These are phyloP conservation scores for Noctuana brunneofusca DNA, from an alignment of 2,888 invertebrate genomes.

Conservation along the genomic window DNA sequence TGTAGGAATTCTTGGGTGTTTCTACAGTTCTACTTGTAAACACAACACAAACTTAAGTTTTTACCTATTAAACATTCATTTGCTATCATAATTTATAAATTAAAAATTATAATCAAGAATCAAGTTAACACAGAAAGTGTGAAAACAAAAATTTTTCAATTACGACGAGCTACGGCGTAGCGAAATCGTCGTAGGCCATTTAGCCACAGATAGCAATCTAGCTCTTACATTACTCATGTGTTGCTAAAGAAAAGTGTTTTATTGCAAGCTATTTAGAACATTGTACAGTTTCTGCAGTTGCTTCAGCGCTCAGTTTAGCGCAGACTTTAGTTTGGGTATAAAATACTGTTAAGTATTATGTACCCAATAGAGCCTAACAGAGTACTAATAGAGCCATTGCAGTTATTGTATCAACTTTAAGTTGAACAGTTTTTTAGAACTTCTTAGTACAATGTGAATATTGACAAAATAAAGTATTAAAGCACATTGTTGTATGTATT, in stretches of 20 bases:
- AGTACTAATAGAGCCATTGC: background rate
- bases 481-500: background rate
- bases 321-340: background rate
- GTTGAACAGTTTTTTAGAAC: background rate
- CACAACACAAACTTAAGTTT: no score
- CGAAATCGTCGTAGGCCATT: constrained; percentile 18
- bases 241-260: constrained; percentile 20
- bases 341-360: no score
- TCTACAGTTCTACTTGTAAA: no score
- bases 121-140: background rate
- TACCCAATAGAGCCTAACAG: no score
- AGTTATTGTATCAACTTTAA: background rate
- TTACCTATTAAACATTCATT: no score
- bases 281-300: constrained; percentile 3
- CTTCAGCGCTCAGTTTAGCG: background rate
- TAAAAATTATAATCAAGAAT: background rate
- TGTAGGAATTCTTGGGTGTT: no score
- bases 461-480: background rate
- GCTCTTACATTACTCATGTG: constrained; percentile 17
- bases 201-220: constrained; percentile 18
- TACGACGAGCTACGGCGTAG: constrained; percentile 21
- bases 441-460: no score
- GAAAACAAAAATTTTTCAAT: background rate
- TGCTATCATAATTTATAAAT: no score
- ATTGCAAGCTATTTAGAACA: constrained; percentile 10